These are phyloP conservation scores for Sigmodon hispidus DNA, from an alignment of 2,113 vertebrate species.

Conservation along the genomic window DNA sequence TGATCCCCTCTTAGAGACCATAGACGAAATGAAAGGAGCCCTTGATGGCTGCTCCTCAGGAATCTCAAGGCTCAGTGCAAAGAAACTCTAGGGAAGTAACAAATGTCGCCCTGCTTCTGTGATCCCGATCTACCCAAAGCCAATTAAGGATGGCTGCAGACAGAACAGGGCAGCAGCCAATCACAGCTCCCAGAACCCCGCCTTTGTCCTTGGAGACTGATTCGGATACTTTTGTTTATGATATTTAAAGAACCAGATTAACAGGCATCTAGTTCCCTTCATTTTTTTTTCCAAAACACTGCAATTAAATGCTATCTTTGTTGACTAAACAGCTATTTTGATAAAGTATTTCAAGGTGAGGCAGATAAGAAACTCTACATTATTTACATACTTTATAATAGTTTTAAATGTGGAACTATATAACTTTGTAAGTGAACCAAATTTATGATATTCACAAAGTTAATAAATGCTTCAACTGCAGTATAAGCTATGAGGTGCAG, in stretches of 20 bases:
- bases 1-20: conserved; percentile 76
- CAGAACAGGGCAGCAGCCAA: conserved; percentile 84
- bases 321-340: conserved; percentile 67
- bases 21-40: conserved; percentile 77
- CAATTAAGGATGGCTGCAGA: conserved; percentile 87
- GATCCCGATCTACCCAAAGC: conserved; percentile 83
- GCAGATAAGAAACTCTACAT: conserved; percentile 69
- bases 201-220: conserved; percentile 93
- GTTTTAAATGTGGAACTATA: conserved; percentile 20
- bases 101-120: conserved; percentile 81
- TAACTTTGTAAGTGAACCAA: conserved; percentile 56
- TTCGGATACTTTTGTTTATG: conserved; percentile 85
- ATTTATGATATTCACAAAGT: conserved; percentile 60
- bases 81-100: conserved; percentile 75
- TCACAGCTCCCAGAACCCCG: conserved; percentile 87
- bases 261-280: conserved; percentile 79
- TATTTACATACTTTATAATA: not conserved
- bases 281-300: conserved; percentile 75
- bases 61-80: conserved; percentile 76
- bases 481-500: conserved; percentile 46
- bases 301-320: conserved; percentile 80
- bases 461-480: conserved; percentile 32
- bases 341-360: conserved; percentile 72
- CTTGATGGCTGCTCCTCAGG: conserved; percentile 64
- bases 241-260: conserved; percentile 86